A percentile compares a stretch with the other conserved stretches of the same genome.
Conservation (phyloP, 1,140 invertebrate species). For the Plutomurus gul region DNA sequence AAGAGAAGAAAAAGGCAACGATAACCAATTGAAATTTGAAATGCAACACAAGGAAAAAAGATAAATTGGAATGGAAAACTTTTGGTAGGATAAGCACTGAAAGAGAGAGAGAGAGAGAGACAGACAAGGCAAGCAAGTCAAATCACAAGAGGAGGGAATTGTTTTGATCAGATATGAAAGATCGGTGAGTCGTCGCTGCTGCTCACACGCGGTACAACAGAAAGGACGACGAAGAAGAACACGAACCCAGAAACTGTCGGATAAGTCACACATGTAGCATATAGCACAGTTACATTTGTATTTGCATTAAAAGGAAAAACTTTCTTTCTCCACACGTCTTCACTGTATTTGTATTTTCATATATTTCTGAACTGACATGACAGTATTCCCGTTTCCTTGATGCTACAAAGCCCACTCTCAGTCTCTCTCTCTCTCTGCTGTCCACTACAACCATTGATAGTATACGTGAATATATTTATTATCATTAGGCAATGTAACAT, state of each 20-base stretch:
- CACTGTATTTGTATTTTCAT: neutral
- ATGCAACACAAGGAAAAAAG: neutral
- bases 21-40: neutral
- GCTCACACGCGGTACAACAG: no score
- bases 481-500: neutral
- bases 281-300: no score
- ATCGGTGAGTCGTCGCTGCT: neutral
- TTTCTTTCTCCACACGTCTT: neutral
- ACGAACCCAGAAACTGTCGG: neutral
- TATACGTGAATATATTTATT: no score
- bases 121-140: neutral
- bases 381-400: no score
- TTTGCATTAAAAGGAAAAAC: neutral
- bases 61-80: neutral
- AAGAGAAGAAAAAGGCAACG: neutral
- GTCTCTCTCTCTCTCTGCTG: no score
- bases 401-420: no score
- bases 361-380: no score
- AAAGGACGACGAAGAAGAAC: neutral
- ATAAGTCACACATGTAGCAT: neutral
- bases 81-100: neutral
- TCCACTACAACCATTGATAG: no score
- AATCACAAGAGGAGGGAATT: neutral
- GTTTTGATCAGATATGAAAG: neutral
- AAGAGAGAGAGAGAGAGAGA: neutral